Evolutionary conservation across 2,113 vertebrate genomes (phyloP).

Genomic region (Vidua macroura): DNA sequence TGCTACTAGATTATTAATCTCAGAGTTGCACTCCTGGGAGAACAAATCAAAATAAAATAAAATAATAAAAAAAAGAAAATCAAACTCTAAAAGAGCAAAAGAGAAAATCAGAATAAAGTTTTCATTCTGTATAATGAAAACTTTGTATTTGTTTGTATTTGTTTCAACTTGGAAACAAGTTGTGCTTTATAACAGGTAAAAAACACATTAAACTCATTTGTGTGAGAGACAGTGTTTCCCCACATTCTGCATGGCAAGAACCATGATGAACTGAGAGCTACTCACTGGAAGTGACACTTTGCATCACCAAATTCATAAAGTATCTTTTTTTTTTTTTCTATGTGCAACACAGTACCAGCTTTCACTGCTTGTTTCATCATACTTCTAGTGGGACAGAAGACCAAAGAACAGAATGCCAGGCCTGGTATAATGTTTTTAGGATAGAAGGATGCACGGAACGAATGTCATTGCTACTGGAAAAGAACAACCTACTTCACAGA

Average conservation of each 20-base stretch:
- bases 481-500: not conserved
- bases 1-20: not conserved
- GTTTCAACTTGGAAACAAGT: slow-evolving; percentile 4
- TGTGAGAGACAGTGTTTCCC: not conserved
- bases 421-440: not conserved
- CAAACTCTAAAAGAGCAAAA: not conserved
- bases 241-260: not conserved
- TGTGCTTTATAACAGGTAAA: not conserved
- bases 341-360: not conserved
- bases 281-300: not conserved
- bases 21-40: not conserved
- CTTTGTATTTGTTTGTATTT: slow-evolving; percentile 1
- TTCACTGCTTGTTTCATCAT: not conserved
- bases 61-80: not conserved
- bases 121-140: not conserved
- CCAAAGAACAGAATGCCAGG: not conserved
- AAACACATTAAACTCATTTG: not conserved
- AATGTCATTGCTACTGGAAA: not conserved
- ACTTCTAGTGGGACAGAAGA: not conserved
- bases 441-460: not conserved
- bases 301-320: not conserved
- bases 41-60: not conserved
- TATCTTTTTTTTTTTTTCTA: not conserved
- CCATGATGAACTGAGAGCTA: not conserved
- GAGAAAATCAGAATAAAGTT: not conserved